These are phyloP conservation scores for Platycheirus albimanus DNA, from an alignment of 2,888 invertebrate species.

Conservation along the genomic window DNA sequence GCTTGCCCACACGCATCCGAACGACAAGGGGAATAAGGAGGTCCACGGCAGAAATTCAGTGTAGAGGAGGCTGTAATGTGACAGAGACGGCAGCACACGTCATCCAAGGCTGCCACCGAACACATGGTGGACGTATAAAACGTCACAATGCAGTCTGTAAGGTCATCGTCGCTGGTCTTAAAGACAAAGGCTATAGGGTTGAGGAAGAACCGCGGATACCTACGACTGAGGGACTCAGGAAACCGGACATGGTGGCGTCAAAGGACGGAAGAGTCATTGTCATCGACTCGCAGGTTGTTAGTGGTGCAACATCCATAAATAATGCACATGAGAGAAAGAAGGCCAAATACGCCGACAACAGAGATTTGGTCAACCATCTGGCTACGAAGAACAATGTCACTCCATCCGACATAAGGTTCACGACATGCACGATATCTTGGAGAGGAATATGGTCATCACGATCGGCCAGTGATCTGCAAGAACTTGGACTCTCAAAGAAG, in stretches of 20 bases:
- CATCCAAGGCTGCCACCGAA: constrained; percentile 8
- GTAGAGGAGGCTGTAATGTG: neutral
- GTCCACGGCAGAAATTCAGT: neutral
- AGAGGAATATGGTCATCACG: neutral
- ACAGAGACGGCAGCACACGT: neutral
- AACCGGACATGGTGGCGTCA: neutral
- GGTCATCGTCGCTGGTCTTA: neutral
- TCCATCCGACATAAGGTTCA: neutral
- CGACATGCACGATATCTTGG: neutral
- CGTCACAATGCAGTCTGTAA: neutral
- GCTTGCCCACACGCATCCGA: neutral
- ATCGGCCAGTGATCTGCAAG: neutral
- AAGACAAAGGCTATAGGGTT: neutral
- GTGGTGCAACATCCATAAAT: neutral
- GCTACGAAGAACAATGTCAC: neutral
- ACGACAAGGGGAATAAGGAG: neutral
- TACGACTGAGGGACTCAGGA: neutral
- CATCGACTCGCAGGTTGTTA: neutral
- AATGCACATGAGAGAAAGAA: neutral
- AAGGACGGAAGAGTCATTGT: neutral
- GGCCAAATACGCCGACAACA: neutral
- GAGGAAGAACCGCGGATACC: neutral
- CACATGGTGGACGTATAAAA: neutral
- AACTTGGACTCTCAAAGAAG: neutral
- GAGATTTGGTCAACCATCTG: neutral